Percentiles rank a stretch among this genome's conserved stretches.
Conservation (phyloP, 2,113 vertebrate species). For the Grallaria varia region DNA sequence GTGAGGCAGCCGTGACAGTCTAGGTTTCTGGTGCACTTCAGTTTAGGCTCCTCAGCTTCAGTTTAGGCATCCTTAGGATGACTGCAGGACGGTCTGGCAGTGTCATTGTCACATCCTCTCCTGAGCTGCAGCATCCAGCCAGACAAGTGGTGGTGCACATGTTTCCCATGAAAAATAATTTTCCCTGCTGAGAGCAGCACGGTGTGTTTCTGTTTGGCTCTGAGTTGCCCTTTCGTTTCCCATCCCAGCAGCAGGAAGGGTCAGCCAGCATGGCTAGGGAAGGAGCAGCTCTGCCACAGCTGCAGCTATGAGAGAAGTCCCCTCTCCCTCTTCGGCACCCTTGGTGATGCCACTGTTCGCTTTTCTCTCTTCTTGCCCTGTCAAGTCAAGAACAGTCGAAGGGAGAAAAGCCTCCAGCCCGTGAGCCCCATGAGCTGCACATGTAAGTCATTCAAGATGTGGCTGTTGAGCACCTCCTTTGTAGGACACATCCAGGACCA, state of each 20-base stretch:
- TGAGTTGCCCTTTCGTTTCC: fast-evolving
- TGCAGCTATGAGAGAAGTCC: not conserved
- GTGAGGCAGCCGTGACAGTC: not conserved
- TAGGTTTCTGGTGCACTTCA: not conserved
- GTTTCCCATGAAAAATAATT: not conserved
- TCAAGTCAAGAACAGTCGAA: not conserved
- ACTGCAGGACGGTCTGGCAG: fast-evolving
- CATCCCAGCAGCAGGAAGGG: fast-evolving
- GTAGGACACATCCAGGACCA: slow-evolving; percentile 29
- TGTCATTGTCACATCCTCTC: fast-evolving
- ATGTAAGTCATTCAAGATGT: slow-evolving; percentile 51
- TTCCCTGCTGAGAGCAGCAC: not conserved
- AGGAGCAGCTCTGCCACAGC: not conserved
- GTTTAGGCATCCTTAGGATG: too few species aligned
- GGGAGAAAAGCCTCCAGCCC: not conserved
- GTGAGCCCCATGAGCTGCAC: not conserved
- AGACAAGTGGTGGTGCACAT: fast-evolving
- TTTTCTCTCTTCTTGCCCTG: not conserved
- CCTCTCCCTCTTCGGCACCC: not conserved
- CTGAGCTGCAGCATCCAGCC: fast-evolving
- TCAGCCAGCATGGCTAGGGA: not conserved
- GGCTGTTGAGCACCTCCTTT: slow-evolving; percentile 25
- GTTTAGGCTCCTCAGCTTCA: not conserved
- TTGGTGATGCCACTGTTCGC: not conserved
- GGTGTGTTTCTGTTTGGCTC: not conserved